Base-by-base conservation (phyloP, 2,888 invertebrate species). In the Flabesymbios commensalis region DNA sequence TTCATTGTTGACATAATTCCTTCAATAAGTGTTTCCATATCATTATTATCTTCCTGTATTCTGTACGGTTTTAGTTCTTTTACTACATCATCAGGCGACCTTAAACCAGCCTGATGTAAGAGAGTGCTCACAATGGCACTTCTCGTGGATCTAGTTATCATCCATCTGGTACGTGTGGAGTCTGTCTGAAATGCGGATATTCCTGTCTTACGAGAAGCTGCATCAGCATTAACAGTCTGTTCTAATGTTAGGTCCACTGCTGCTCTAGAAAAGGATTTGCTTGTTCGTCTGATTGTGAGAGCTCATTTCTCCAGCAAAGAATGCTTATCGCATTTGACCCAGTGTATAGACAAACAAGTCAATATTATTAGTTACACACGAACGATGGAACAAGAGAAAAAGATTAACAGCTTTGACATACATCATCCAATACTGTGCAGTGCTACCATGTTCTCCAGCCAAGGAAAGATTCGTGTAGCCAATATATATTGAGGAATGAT, bases 181-280 rank as follows among this genome's bases (percentile, higher is more conserved):
- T 47, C 41, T 19, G 60, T 51, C 32, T 64, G 60, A 24, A 54
- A 28, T 14, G 63, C 10, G n/a, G 63, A 29, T 36, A 63, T 57
- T 53, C 65, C 63, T 22, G 62, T 64, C n/a, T 39, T 45, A 24
- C 64, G 39, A 14, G 62, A 64, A 24, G 64, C 61, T 42, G 62
- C 62, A 57, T 63, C 64, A 43, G 47, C 36, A 33, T 64, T 64
- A 17, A 62, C 48, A 4, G 58, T 65, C 47, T 64, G 64, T 39
- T 64, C 64, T 14, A 64, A 53, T 31, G 58, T 64, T 33, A 59
- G 28, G 41, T 64, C 59, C 22, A 64, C 62, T 33, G 62, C 53
- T 43, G 36, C 26, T 28, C 55, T 28, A 29, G 58, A 59, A 41
- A 64, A 64, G 19, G 24, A 14, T n/a, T 64, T 60, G 24, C 58